A percentile compares a stretch with the other conserved stretches of the same genome.
These are phyloP conservation scores for Benthosema pterotum DNA, from an alignment of 2,797 vertebrate genomes.

Conservation along the genomic window DNA sequence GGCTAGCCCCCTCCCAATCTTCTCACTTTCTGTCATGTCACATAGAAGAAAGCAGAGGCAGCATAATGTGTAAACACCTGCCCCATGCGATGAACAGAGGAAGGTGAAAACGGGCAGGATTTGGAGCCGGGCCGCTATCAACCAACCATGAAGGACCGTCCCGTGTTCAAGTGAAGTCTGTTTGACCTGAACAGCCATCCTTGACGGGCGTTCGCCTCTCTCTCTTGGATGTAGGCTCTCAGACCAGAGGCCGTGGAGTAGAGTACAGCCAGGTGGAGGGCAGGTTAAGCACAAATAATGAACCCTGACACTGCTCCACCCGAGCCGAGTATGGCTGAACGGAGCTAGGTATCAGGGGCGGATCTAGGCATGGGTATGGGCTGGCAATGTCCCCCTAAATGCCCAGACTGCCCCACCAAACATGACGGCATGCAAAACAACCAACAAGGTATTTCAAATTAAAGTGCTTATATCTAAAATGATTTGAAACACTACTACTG, in stretches of 20 bases:
- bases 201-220: slow-evolving; percentile 33
- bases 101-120: not conserved
- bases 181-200: slow-evolving; percentile 37
- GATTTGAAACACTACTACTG: too few species aligned
- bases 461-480: too few species aligned
- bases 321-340: slow-evolving; percentile 9
- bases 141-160: slow-evolving; percentile 21
- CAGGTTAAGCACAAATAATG: slow-evolving; percentile 30
- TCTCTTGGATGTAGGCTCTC: slow-evolving; percentile 48
- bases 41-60: not conserved
- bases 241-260: slow-evolving; percentile 26
- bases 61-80: not conserved
- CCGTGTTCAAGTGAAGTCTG: slow-evolving; percentile 18
- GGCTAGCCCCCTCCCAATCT: not conserved
- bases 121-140: slow-evolving; percentile 22
- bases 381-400: too few species aligned
- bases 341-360: slow-evolving; percentile 8
- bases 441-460: too few species aligned
- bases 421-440: too few species aligned
- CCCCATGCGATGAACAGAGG: not conserved
- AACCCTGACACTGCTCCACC: slow-evolving; percentile 17
- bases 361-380: not conserved
- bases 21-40: not conserved
- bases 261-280: slow-evolving; percentile 24
- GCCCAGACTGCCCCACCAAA: too few species aligned